Percentiles rank a stretch among this genome's conserved stretches.
These are phyloP conservation scores for Rhodeus uyekii DNA, from an alignment of 2,797 vertebrate species.

Conservation along the genomic window DNA sequence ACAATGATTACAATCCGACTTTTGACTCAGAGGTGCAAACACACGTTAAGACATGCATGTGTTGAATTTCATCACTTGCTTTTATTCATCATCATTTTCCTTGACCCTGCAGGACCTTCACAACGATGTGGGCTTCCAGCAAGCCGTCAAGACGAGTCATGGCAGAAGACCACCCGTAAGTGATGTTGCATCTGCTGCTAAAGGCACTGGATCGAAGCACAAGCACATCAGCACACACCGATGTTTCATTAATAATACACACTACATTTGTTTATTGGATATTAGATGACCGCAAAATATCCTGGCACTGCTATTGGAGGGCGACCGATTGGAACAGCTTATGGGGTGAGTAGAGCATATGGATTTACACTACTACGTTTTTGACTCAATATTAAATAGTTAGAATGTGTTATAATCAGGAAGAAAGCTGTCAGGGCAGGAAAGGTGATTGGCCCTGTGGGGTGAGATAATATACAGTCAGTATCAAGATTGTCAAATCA, in stretches of 20 bases:
- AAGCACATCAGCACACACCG: not conserved
- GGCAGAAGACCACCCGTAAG: slow-evolving; percentile 92
- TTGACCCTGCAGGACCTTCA: slow-evolving; percentile 85
- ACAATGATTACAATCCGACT: slow-evolving; percentile 95
- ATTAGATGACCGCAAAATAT: slow-evolving; percentile 90
- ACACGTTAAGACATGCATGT: not conserved
- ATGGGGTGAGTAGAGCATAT: slow-evolving; percentile 78
- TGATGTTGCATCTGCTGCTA: not conserved
- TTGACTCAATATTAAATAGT: not conserved
- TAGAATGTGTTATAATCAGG: slow-evolving; percentile 36
- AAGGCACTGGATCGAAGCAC: not conserved
- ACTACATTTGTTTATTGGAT: not conserved
- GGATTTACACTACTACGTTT: not conserved
- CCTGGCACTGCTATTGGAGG: slow-evolving; percentile 83
- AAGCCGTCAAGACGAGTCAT: slow-evolving; percentile 92
- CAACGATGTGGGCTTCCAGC: slow-evolving; percentile 91
- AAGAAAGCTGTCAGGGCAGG: slow-evolving; percentile 42
- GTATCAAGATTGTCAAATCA: not conserved
- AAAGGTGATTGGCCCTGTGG: slow-evolving; percentile 22
- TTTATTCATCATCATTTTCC: not conserved
- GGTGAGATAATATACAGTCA: slow-evolving; percentile 31
- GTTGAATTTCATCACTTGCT: not conserved
- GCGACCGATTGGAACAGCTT: slow-evolving; percentile 85
- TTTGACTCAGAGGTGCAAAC: slow-evolving; percentile 89
- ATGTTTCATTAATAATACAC: not conserved